Percentiles rank a stretch among this genome's conserved stretches.
Conservation (phyloP, 1,140 invertebrate species). For the Drepana arcuata region DNA sequence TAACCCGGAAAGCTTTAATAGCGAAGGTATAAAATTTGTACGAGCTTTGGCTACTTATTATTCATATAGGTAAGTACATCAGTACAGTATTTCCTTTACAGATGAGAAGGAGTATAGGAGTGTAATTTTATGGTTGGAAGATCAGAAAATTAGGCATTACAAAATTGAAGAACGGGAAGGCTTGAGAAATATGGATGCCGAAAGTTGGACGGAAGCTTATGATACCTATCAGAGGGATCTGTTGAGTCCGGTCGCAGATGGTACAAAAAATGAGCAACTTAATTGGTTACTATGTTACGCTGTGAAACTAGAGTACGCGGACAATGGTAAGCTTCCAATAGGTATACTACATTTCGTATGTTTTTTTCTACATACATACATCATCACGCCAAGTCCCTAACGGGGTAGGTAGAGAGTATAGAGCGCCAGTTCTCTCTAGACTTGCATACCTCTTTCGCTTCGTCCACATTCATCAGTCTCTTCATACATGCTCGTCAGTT, state of each 20-base stretch:
- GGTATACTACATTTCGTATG: too few species aligned
- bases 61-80: too few species aligned
- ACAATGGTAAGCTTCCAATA: constrained; percentile 83
- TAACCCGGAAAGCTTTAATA: constrained; percentile 78
- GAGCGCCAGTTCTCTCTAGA: too few species aligned
- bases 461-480: too few species aligned
- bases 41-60: too few species aligned
- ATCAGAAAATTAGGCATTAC: constrained; percentile 93
- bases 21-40: constrained; percentile 69
- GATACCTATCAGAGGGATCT: constrained; percentile 84
- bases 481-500: too few species aligned
- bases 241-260: constrained; percentile 72
- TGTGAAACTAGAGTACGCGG: constrained; percentile 85
- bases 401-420: too few species aligned
- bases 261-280: constrained; percentile 74
- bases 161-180: constrained; percentile 85
- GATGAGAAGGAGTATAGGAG: constrained; percentile 86
- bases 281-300: constrained; percentile 92
- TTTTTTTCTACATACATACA: too few species aligned
- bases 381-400: too few species aligned
- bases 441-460: too few species aligned
- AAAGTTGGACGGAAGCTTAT: constrained; percentile 82
- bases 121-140: constrained; percentile 92
- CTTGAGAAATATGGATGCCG: constrained; percentile 76
- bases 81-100: too few species aligned